Base-by-base conservation (phyloP, 2,113 vertebrate species). In the Odobenus rosmarus region DNA sequence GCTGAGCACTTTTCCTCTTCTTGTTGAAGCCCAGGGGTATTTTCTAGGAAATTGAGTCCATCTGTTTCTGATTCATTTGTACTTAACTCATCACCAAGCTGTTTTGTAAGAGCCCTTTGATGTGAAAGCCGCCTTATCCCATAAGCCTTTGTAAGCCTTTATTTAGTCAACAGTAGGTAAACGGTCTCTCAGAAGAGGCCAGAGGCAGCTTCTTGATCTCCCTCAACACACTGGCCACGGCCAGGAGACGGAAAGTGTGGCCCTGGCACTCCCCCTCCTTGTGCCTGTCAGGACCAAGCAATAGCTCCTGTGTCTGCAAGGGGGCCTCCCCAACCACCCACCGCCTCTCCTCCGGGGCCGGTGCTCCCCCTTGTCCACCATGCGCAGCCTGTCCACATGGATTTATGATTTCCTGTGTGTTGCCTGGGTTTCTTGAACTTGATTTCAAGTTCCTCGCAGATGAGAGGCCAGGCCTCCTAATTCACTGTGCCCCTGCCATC, bases 41-140 rank as follows among this genome's bases (percentile, higher is more conserved):
- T 97, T 96, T 93, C 95, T 94, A 95, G 97, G 97, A 98, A 97
- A 97, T 95, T 97, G 95, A 97, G 95, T 97, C 96, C 97, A 97
- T 97, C 96, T 97, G 97, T 97, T 98, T 95, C 95, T 96, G 93
- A 98, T 98, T 98, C 96, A 86, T 95, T 97, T 88, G 91, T 96
- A 96, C 92, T 97, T 97, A 97, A 97, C 90, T 98, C 97, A 92
- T 97, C 95, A 88, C 86, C 83, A 81, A 71, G 94, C 95, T 96
- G 92, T 83, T 96, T 95, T 92, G 94, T 95, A 93, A 97, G 46
- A 88, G 90, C 59, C 39, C 97, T 98, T 96, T 97, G 97, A 97
- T 97, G 93, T 97, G 90, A 90, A 98, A 95, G 85, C 51, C 16
- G 80, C 87, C 97, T 97, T 94, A 92, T 49, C 96, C 91, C 49